These are phyloP conservation scores for Andrena fulva DNA, from an alignment of 2,888 invertebrate genomes.

Conservation along the genomic window DNA sequence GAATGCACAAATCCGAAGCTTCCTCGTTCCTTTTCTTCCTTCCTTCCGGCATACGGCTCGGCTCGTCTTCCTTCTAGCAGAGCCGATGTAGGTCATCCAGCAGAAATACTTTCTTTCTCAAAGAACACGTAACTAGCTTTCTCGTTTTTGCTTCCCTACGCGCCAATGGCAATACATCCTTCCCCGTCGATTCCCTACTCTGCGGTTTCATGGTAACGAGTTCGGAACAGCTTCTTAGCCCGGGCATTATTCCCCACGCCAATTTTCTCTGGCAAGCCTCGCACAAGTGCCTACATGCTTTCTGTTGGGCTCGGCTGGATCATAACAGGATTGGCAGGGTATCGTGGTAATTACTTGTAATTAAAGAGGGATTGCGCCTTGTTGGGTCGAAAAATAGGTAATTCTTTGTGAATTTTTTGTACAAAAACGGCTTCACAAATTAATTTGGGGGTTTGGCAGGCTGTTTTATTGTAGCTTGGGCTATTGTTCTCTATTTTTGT, in stretches of 20 bases:
- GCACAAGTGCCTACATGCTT: not conserved
- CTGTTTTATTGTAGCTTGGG: no score
- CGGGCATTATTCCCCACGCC: constrained; percentile 26
- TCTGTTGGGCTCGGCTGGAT: constrained; percentile 12
- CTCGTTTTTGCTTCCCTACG: not conserved
- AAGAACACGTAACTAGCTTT: not conserved
- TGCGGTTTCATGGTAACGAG: constrained; percentile 5
- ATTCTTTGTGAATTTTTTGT: no score
- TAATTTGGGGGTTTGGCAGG: no score
- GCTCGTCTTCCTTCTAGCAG: not conserved
- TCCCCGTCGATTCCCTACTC: not conserved
- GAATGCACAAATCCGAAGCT: not conserved
- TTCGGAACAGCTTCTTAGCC: not conserved
- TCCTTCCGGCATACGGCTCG: not conserved
- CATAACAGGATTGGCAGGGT: constrained; percentile 46
- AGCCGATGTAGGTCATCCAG: not conserved
- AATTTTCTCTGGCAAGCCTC: constrained; percentile 27
- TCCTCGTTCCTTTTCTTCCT: not conserved
- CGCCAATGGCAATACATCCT: not conserved
- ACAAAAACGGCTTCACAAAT: no score
- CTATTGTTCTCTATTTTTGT: no score
- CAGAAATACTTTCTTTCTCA: not conserved
- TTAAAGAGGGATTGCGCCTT: not conserved
- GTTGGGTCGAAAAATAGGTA: no score
- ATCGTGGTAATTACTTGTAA: constrained; percentile 30